Base-by-base conservation (phyloP, 2,888 invertebrate species). In the Drosophila borealis region DNA sequence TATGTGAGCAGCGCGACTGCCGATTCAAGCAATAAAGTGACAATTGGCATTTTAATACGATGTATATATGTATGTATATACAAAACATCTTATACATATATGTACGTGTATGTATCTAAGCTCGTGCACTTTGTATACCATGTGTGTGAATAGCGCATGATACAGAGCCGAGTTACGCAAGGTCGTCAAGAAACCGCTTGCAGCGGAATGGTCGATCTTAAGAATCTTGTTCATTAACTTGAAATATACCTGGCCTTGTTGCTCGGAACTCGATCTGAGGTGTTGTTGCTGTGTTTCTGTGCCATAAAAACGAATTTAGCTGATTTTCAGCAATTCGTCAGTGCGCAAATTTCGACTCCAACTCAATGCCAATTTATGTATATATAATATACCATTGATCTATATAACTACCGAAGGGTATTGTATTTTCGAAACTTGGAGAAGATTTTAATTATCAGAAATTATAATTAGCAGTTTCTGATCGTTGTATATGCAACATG, bases 211-310 rank as follows among this genome's bases (percentile, higher is more conserved):
- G 17, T 17, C 17, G 48, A 65, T 72, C 70, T 78, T 78, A 84
- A 82, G 81, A 82, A 81, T 82, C 70, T 65, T 72, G 78, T 56
- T 74, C 68, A 13, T 25, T 44, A 51, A 42, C 57, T 25, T 25
- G 29, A 57, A 45, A 63, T 54, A 63, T 62, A 21, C 29, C 45
- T 75, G 64, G 45, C 81, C 81, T 82, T 87, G 86, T 67, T 56
- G 59, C 67, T 64, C 53, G 67, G 19, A 70, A 71, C 62, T 54
- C 59, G 70, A 74, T 78, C 45, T 61, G 46, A 59, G 62, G 21
- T 49, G 14, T 36, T 44, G 39, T 39, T 66, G 44, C 36, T 37
- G 45, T 17, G 45, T 17, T 39, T 36, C n/a, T 19, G 10, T 25
- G 45, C 21, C 57, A 64, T 60, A 36, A 61, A 75, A 64, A 59